These are phyloP conservation scores for Anseranas semipalmata DNA, from an alignment of 2,113 vertebrate genomes.

Conservation along the genomic window DNA sequence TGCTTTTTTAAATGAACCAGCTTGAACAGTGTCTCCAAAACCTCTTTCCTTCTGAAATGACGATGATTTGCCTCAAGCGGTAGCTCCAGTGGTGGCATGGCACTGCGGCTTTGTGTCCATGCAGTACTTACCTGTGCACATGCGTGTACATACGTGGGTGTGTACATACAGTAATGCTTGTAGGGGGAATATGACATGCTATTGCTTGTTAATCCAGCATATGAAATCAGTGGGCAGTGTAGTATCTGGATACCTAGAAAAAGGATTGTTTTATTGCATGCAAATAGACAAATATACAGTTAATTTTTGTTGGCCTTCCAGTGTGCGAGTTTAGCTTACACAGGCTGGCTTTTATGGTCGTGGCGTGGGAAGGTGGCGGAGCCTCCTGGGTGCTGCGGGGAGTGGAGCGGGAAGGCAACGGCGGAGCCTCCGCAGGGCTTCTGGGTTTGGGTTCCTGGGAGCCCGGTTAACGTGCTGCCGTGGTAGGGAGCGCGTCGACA, in stretches of 20 bases:
- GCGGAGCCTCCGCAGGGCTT: not conserved
- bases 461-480: not conserved
- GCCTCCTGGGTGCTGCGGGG: not conserved
- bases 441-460: not conserved
- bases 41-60: not conserved
- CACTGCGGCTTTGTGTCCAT: fast-evolving
- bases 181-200: not conserved
- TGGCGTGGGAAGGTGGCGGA: not conserved
- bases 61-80: fast-evolving
- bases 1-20: not conserved
- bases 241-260: not conserved
- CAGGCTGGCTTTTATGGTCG: fast-evolving
- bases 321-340: not conserved
- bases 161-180: fast-evolving
- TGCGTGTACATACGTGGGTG: fast-evolving
- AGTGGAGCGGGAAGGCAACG: no score
- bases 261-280: not conserved
- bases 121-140: fast-evolving
- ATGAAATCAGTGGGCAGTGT: fast-evolving
- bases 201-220: fast-evolving
- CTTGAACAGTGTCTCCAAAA: not conserved
- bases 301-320: not conserved
- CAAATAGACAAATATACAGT: fast-evolving
- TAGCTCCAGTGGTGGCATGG: not conserved
- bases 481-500: not conserved